These are phyloP conservation scores for Phyllopteryx taeniolatus DNA, from an alignment of 2,113 vertebrate species.

Conservation along the genomic window DNA sequence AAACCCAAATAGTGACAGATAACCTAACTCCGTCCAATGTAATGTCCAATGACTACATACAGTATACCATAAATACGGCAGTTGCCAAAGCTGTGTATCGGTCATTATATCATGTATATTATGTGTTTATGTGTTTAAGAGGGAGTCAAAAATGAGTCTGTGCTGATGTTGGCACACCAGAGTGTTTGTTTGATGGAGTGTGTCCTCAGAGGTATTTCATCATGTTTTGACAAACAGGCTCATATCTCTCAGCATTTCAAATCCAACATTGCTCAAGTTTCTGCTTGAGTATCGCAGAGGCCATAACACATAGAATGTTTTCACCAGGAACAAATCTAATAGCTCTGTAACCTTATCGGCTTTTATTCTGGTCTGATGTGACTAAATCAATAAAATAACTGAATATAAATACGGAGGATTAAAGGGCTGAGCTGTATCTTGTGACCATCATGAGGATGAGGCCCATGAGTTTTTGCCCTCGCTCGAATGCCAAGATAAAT, in stretches of 20 bases:
- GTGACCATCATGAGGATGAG: slow-evolving; percentile 38
- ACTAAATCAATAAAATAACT: slow-evolving; percentile 6
- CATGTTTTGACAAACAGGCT: slow-evolving; percentile 35
- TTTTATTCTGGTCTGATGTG: slow-evolving; percentile 59
- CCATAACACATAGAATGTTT: slow-evolving; percentile 44
- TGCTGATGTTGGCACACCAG: not conserved
- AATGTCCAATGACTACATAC: not conserved
- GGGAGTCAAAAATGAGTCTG: not conserved
- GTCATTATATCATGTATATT: too few species aligned
- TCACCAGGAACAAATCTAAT: slow-evolving; percentile 49
- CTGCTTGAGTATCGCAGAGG: slow-evolving; percentile 18
- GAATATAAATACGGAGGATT: slow-evolving; percentile 31
- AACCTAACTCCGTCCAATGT: too few species aligned
- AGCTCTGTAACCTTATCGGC: slow-evolving; percentile 56
- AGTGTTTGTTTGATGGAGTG: not conserved
- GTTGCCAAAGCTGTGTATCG: not conserved
- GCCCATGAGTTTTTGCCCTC: slow-evolving; percentile 10
- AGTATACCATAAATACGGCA: not conserved
- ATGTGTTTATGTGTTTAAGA: too few species aligned
- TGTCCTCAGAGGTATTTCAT: slow-evolving; percentile 11
- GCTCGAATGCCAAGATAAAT: slow-evolving; percentile 9
- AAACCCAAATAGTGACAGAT: too few species aligned
- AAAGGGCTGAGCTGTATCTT: slow-evolving; percentile 37
- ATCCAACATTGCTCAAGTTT: slow-evolving; percentile 49
- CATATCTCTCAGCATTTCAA: slow-evolving; percentile 46